Conservation (phyloP, 2,888 invertebrate species). For the Lampropteryx suffumata region DNA sequence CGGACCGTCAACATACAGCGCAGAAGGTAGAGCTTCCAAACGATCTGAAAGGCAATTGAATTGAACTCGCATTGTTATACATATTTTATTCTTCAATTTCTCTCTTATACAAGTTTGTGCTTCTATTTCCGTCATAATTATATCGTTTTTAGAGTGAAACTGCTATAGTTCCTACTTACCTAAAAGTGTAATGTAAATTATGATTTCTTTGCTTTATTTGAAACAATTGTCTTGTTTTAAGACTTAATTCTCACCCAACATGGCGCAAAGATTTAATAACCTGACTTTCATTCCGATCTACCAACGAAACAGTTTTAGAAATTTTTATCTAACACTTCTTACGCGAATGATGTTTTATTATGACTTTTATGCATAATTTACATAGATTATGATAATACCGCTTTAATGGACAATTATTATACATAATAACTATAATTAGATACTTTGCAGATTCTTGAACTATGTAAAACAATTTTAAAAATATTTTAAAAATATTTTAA, state of each 20-base stretch:
- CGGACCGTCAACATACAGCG: too few species aligned
- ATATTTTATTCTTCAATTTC: too few species aligned
- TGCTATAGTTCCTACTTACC: background rate
- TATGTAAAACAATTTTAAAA: too few species aligned
- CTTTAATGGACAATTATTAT: background rate
- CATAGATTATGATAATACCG: slow-evolving; percentile 9
- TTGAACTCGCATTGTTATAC: too few species aligned
- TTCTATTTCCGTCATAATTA: too few species aligned
- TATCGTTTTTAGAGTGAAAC: slow-evolving; percentile 1
- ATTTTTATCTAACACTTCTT: slow-evolving; percentile 5
- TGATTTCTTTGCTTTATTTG: slow-evolving; percentile 6
- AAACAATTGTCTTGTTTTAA: slow-evolving; percentile 2
- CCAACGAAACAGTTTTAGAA: slow-evolving; percentile 12
- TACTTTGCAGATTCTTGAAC: too few species aligned
- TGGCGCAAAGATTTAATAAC: slow-evolving; percentile 9
- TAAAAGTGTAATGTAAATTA: slow-evolving; percentile 1
- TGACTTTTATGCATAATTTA: slow-evolving; percentile 13
- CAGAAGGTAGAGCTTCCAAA: too few species aligned
- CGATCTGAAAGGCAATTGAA: too few species aligned
- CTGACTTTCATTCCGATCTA: slow-evolving; percentile 12
- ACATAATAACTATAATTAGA: too few species aligned
- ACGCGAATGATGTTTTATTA: slow-evolving; percentile 3
- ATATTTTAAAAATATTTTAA: too few species aligned
- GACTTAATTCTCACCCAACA: slow-evolving; percentile 1
- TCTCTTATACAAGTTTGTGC: too few species aligned